Evolutionary conservation across 2,888 invertebrate genomes (phyloP), one percentile per base, ranked within the genome.

Genomic region (Nemoura dubitans): DNA sequence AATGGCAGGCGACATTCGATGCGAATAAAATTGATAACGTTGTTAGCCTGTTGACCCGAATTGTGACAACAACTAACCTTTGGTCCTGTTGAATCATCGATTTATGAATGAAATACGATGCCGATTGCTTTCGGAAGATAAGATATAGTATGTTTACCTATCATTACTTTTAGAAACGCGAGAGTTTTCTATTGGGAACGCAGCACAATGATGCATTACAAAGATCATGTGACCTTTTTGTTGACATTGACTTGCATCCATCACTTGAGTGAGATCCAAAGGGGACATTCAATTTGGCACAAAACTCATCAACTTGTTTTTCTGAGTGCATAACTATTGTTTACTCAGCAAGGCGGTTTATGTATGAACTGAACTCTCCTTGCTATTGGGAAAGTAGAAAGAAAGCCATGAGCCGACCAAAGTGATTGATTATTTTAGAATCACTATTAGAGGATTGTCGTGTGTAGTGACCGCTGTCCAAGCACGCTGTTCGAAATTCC

Each of bases 181-280:
- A 59, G 10, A 2, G 21, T 59, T 59, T 59, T 16, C 59, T 21
- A 21, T 59, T 21, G 2, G 59, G 59, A 59, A 59, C 10, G 10
- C 21, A 7, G 59, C 14, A 59, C 59, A 59, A 10, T n/a, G n/a
- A n/a, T n/a, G n/a, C n/a, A n/a, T n/a, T n/a, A 21, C 21, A 59
- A 59, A 21, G 59, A 59, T 59, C 59, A 59, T 59, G 59, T 59
- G 59, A 59, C 59, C 59, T 59, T 59, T 59, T 59, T 59, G 59
- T 59, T 59, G 59, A 59, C 59, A 59, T 21, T 59, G 59, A 59
- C 59, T 59, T 59, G 16, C 21, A 59, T 59, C 59, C 16, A 59
- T 59, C 59, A 59, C 6, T 59, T 59, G 3, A 21, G 59, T 59
- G 21, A 59, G 59, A 59, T 59, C 14, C 59, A 3, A 21, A 59